phyloP scores from a whole-genome alignment of 2,113 vertebrate species.

The Macroglossus sobrinus region DNA sequence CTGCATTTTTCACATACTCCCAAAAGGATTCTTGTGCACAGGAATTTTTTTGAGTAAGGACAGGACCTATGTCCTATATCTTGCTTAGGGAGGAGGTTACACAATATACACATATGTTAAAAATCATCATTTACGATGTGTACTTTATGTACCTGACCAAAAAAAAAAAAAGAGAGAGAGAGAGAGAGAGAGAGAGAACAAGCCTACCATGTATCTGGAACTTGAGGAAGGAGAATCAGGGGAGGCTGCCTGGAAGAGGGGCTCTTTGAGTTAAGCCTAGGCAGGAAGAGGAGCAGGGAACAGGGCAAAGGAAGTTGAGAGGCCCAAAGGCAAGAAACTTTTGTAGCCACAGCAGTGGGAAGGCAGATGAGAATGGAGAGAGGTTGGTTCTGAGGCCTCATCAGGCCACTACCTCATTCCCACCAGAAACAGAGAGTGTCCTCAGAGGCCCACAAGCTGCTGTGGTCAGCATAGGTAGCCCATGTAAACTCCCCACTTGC shows the following conservation, averaged over 20 bases:
- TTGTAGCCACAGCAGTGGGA: background rate
- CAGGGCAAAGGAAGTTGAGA: background rate
- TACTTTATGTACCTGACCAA: background rate
- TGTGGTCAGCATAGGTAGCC: slow-evolving; percentile 63
- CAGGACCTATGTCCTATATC: background rate
- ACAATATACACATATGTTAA: background rate
- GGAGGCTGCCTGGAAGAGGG: background rate
- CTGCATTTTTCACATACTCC: background rate
- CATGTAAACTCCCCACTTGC: background rate
- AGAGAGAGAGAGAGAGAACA: background rate
- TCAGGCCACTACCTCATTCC: background rate
- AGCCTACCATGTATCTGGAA: background rate
- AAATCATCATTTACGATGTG: background rate
- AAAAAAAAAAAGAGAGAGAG: background rate
- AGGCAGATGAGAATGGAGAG: background rate
- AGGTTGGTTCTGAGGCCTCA: background rate
- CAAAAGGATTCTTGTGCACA: background rate
- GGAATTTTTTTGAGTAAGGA: background rate
- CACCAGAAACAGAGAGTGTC: slow-evolving; percentile 57
- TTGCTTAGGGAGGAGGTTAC: background rate
- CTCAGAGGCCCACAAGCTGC: slow-evolving; percentile 22
- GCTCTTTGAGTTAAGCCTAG: background rate
- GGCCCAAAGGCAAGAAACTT: background rate
- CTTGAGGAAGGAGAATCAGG: background rate
- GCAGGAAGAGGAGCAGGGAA: background rate